Percentiles rank a stretch among this genome's conserved stretches.
Conservation (phyloP, 2,113 vertebrate genomes). For the Saccopteryx bilineata region DNA sequence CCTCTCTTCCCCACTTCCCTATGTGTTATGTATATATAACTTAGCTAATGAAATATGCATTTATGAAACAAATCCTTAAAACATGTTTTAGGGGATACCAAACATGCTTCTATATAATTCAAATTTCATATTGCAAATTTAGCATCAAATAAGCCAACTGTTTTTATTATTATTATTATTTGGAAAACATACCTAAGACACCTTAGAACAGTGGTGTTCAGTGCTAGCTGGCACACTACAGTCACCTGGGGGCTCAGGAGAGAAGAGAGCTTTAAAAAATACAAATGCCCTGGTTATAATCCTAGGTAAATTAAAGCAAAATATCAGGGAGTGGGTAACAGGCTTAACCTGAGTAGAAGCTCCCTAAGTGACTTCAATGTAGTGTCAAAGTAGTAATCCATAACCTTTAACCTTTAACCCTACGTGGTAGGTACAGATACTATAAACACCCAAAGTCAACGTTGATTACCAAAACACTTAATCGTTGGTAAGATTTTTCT, state of each 20-base stretch:
- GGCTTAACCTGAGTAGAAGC: background rate
- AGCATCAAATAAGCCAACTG: background rate
- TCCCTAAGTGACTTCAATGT: background rate
- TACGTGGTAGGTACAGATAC: accelerated
- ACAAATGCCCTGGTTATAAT: accelerated
- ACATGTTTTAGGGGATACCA: background rate
- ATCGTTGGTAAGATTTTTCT: background rate
- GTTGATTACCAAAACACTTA: background rate
- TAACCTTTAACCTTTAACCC: no score
- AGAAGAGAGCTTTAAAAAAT: background rate
- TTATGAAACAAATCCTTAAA: background rate
- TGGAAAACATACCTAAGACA: background rate
- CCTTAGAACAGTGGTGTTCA: background rate
- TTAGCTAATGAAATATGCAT: background rate
- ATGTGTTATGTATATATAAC: no score
- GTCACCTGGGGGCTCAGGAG: background rate
- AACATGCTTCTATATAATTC: background rate
- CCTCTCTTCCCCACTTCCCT: no score
- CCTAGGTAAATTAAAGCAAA: background rate
- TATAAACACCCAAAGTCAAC: accelerated
- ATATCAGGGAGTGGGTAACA: accelerated
- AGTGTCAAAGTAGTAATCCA: background rate
- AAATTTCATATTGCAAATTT: background rate
- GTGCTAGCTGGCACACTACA: accelerated
- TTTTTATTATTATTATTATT: background rate